Evolutionary conservation across 2,113 vertebrate genomes (phyloP).

Genomic region (Danionella cerebrum): DNA sequence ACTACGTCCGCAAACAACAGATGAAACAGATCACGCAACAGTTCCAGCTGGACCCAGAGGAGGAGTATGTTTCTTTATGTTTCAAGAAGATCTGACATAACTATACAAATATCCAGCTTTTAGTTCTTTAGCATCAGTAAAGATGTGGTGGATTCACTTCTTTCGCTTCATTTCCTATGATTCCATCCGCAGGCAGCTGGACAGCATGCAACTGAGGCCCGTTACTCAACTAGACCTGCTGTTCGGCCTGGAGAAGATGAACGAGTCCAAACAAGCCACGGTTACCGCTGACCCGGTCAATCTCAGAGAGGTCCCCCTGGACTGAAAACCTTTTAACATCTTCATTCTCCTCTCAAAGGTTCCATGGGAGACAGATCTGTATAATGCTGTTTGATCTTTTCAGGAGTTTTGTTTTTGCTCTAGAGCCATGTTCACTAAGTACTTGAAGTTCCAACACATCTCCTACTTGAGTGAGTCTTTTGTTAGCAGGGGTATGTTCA

Average conservation of each 20-base stretch:
- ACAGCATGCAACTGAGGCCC: conserved; percentile 57
- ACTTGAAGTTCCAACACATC: too few species aligned
- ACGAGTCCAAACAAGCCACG: conserved; percentile 61
- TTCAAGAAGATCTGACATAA: neutral
- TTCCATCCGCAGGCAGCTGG: conserved; percentile 46
- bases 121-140: too few species aligned
- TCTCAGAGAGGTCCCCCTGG: conserved; percentile 52
- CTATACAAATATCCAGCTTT: neutral
- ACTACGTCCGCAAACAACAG: conserved; percentile 71
- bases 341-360: neutral
- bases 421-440: too few species aligned
- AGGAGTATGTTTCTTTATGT: conserved; percentile 37
- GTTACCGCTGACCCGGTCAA: conserved; percentile 15
- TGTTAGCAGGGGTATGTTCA: too few species aligned
- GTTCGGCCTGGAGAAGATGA: conserved; percentile 73
- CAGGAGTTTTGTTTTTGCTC: too few species aligned
- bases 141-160: too few species aligned
- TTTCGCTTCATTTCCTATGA: neutral
- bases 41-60: conserved; percentile 58
- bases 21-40: conserved; percentile 67
- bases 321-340: conserved; percentile 41
- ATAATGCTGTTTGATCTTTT: too few species aligned
- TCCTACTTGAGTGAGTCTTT: too few species aligned
- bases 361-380: too few species aligned
- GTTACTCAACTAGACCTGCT: conserved; percentile 70